Conservation (phyloP, 2,888 invertebrate genomes). For the Aplocera efformata region DNA sequence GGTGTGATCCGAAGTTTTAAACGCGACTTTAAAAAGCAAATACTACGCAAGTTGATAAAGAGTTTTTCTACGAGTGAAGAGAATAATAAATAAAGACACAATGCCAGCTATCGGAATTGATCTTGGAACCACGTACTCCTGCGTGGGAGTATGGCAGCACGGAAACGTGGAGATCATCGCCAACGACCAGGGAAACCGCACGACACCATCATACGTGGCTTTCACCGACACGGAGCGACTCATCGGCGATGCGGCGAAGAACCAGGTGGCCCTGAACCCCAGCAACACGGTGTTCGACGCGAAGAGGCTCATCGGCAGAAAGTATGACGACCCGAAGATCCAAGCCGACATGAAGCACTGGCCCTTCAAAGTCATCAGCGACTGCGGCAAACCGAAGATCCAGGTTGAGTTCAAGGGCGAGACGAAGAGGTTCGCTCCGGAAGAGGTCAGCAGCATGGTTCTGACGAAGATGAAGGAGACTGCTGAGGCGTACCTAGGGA, state of each 20-base stretch:
- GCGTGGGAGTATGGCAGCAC: constrained; percentile 79
- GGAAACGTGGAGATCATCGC: constrained; percentile 88
- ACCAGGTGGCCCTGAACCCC: constrained; percentile 87
- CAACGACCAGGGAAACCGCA: constrained; percentile 85
- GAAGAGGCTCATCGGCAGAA: constrained; percentile 90
- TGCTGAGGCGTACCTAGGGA: constrained; percentile 86
- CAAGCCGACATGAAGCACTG: constrained; percentile 91
- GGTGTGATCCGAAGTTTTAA: constrained; percentile 39
- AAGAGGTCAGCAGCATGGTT: constrained; percentile 88
- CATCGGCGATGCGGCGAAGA: constrained; percentile 86
- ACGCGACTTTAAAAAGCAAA: constrained; percentile 30
- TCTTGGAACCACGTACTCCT: constrained; percentile 80
- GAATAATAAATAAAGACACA: constrained; percentile 35
- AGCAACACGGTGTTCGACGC: constrained; percentile 87
- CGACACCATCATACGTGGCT: constrained; percentile 87
- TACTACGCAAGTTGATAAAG: constrained; percentile 28
- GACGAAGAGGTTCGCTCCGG: constrained; percentile 83
- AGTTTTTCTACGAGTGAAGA: constrained; percentile 17
- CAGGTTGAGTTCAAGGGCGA: constrained; percentile 84
- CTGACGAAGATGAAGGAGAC: constrained; percentile 91
- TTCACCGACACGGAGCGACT: constrained; percentile 85
- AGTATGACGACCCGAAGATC: constrained; percentile 85
- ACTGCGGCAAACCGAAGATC: constrained; percentile 84
- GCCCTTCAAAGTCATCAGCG: constrained; percentile 88
- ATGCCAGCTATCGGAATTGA: constrained; percentile 80